Evolutionary conservation across 2,113 vertebrate species (phyloP), one percentile per base, ranked within the genome.

Genomic region (Oreotrochilus melanogaster): DNA sequence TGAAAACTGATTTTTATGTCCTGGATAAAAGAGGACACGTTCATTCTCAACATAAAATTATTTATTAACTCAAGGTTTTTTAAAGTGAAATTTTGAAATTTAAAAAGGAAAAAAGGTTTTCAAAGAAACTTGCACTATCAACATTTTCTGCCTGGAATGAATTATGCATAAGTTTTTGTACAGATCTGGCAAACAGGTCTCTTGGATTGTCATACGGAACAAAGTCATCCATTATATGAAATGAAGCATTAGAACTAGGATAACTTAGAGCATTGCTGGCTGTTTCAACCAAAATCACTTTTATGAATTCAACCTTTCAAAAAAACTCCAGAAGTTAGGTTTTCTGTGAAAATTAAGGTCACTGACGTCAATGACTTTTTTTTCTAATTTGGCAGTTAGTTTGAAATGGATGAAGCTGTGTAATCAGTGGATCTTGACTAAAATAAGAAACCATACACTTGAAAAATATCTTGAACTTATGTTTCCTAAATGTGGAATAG

Each of bases 341-440:
- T 93, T 74, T 88, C 51, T 74, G 60, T 84, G 72, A 83, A 88
- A 93, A 80, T 48, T 54, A 35, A 73, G 85, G 88, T 62, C 60
- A 88, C 17, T 88, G 92, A 94, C 21, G 12, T 90, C 67, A 79
- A 48, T 74, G 42, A 48, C 10, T 11, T 48, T 53, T 42, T 57
- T 78, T 85, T 91, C 10, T 56, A 79, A 50, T 76, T 88, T 71
- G 51, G 57, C 43, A 54, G 31, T 70, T 72, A 73, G 19, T 79
- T 92, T 92, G 64, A 33, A 35, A 35, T 45, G 78, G 50, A 86
- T 84, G 83, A 95, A 92, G 23, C 60, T 95, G 47, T 86, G 76
- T 88, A 96, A 95, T 97, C 92, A 93, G 86, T 81, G 48, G 30
- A 93, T 91, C 73, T 91, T 91, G 24, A 64, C 83, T 92, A 92